These are phyloP conservation scores for Drosophila meridiana DNA, from an alignment of 2,888 invertebrate species.

Conservation along the genomic window DNA sequence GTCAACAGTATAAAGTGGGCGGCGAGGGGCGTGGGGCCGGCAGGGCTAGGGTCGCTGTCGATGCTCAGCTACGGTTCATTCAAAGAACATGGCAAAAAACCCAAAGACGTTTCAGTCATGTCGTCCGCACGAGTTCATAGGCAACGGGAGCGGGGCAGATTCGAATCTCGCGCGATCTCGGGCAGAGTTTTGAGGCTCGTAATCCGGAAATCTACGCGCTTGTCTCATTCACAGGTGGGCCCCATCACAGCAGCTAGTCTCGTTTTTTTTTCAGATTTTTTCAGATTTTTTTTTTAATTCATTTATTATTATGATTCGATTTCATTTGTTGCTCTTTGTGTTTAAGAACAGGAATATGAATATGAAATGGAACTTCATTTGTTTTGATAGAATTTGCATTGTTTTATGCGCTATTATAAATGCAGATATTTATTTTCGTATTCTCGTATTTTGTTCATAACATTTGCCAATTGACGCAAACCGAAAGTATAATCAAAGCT, in stretches of 20 bases:
- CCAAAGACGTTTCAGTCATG: slow-evolving; percentile 69
- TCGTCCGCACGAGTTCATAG: neutral
- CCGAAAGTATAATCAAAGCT: slow-evolving; percentile 12
- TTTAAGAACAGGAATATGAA: slow-evolving; percentile 52
- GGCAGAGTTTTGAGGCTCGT: slow-evolving; percentile 10
- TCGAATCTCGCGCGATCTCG: neutral
- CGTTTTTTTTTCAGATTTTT: too few relatives aligned
- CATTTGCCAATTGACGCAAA: slow-evolving; percentile 68
- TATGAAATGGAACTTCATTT: slow-evolving; percentile 45
- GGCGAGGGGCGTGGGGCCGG: neutral
- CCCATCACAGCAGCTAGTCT: slow-evolving; percentile 39
- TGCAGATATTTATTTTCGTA: slow-evolving; percentile 32
- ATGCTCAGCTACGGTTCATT: slow-evolving; percentile 51
- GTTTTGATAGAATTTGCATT: slow-evolving; percentile 62
- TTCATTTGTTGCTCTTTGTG: slow-evolving; percentile 3
- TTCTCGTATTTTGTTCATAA: neutral
- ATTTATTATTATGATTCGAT: slow-evolving; percentile 10
- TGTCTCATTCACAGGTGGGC: slow-evolving; percentile 58
- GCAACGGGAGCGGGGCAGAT: neutral
- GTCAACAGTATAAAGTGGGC: neutral
- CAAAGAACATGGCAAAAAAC: slow-evolving; percentile 74
- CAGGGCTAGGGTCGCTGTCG: neutral
- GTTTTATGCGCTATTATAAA: slow-evolving; percentile 57
- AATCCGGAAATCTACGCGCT: slow-evolving; percentile 71
- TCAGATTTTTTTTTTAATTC: neutral